Conservation (phyloP, 2,888 invertebrate genomes). For the Tetranychus truncatus region DNA sequence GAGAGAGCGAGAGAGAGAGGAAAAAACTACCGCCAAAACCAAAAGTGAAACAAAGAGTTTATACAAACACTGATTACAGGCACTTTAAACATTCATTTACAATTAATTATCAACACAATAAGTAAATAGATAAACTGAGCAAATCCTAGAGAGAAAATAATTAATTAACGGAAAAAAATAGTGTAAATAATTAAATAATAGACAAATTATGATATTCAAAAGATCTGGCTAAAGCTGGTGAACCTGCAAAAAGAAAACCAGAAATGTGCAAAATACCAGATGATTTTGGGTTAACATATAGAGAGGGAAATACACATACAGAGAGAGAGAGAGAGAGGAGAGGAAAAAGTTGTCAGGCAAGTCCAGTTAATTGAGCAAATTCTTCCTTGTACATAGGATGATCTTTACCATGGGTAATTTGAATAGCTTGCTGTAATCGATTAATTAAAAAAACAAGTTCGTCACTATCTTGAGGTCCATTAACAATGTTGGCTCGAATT, state of each 20-base stretch:
- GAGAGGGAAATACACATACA: neutral
- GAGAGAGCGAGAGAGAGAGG: neutral
- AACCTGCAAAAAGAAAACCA: neutral
- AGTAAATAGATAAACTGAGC: too few species aligned
- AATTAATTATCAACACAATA: too few species aligned
- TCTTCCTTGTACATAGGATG: conserved; percentile 11
- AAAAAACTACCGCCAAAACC: neutral
- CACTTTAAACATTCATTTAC: too few species aligned
- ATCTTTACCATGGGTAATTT: conserved; percentile 17
- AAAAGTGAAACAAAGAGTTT: neutral
- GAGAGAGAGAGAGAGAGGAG: neutral
- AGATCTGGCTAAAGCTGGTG: neutral
- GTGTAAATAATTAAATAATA: too few species aligned
- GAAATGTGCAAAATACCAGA: neutral
- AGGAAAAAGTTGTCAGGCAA: neutral
- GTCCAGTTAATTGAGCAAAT: neutral
- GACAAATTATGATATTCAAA: too few species aligned
- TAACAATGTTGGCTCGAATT: conserved; percentile 37
- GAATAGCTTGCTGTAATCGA: conserved; percentile 2
- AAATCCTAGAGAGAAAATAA: too few species aligned
- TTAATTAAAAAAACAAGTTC: conserved; percentile 7
- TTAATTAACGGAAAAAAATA: too few species aligned
- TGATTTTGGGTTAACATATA: neutral
- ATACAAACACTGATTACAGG: neutral
- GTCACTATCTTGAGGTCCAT: neutral